Evolutionary conservation across 2,797 vertebrate species (phyloP).

Genomic region (Anguilla marmorata): DNA sequence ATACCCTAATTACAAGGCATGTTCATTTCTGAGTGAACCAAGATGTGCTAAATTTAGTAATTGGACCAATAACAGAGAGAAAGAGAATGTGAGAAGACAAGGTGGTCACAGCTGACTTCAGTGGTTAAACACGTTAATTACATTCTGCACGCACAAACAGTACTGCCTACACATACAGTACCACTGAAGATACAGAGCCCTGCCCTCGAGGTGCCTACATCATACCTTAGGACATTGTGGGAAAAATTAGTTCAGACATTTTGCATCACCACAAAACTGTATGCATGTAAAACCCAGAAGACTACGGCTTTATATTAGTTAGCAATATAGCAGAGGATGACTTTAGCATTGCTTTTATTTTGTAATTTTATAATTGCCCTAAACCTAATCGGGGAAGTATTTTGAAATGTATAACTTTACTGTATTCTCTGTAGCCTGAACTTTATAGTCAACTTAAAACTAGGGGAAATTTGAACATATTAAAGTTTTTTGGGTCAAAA

Average conservation of each 20-base stretch:
- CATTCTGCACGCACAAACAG: not conserved
- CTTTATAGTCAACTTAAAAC: not conserved
- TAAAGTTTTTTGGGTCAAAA: not conserved
- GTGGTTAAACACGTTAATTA: not conserved
- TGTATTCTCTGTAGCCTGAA: not conserved
- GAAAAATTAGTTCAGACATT: not conserved
- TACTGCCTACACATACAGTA: not conserved
- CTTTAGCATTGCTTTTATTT: not conserved
- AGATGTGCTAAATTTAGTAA: not conserved
- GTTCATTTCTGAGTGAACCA: not conserved
- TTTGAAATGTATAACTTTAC: not conserved
- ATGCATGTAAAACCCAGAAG: not conserved
- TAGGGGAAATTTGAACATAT: not conserved
- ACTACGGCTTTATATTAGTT: not conserved
- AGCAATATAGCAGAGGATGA: not conserved
- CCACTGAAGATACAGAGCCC: not conserved
- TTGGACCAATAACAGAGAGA: not conserved
- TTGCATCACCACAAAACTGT: not conserved
- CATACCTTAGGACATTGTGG: not conserved
- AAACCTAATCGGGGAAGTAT: not conserved
- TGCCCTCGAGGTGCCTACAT: not conserved
- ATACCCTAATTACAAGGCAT: conserved; percentile 20
- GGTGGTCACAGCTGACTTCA: not conserved
- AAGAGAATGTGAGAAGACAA: not conserved
- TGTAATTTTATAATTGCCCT: not conserved